Evolutionary conservation across 2,888 invertebrate genomes (phyloP), one percentile per base, ranked within the genome.

Genomic region (Loripinus fragilis): DNA sequence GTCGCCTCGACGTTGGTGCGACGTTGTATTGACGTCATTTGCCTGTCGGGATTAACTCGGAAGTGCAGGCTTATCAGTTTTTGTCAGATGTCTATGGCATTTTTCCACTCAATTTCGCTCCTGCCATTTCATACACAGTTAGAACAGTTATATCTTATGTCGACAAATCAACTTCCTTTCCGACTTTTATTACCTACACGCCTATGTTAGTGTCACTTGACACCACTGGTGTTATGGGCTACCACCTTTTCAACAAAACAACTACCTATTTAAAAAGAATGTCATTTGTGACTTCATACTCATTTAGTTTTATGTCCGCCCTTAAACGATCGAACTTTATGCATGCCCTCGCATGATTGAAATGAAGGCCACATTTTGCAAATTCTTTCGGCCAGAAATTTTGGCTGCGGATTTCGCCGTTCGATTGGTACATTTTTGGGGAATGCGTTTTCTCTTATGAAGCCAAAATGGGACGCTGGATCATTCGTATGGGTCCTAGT

Each of bases 211-310:
- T 60, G 60, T 33, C 60, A 60, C 33, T 60, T 60, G 60, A 60
- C 60, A 60, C 60, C n/a, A 20, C 5, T 20, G 20, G 5, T 12
- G 60, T 33, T 60, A 30, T 60, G 33, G 33, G 23, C 60, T 23
- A 23, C 20, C 60, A 60, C 60, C 60, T 60, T 60, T 52, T 33
- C 33, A 60, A 60, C 33, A 60, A 60, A 60, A 33, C 8, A 33
- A 28, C 33, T 60, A 60, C 30, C 60, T 60, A 60, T 60, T 60
- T 60, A 60, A 60, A 60, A 60, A 60, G 60, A 30, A 33, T 52
- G 52, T 15, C 2, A 8, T 60, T 60, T 60, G 60, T 60, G 33
- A 60, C 33, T 33, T 33, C 20, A 8, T 33, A 60, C 15, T 17
- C 33, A 1, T 17, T 1, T 33, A 2, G 1, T 60, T 60, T 60